phyloP scores from a whole-genome alignment of 2,797 vertebrate genomes.

The Hypotaenidia okinawae region DNA sequence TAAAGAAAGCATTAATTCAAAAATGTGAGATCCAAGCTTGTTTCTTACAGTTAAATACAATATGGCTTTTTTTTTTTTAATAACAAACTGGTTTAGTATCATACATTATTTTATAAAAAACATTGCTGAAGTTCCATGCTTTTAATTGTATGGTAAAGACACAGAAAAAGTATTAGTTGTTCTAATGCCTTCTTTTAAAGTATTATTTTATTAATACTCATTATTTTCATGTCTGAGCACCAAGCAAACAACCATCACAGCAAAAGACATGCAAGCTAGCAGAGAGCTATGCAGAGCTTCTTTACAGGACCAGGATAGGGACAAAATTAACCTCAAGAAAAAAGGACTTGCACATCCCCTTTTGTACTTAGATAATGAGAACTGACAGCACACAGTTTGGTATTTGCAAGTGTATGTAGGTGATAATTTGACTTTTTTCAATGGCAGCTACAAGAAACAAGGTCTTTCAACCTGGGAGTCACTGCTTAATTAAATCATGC shows the following conservation, averaged over 20 bases:
- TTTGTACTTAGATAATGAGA: background rate
- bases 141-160: background rate
- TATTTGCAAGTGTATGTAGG: background rate
- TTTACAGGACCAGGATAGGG: background rate
- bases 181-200: background rate
- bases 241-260: background rate
- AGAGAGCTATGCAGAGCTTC: background rate
- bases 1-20: background rate
- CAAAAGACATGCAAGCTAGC: background rate
- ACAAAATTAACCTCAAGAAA: background rate
- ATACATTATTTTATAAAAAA: background rate
- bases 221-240: background rate
- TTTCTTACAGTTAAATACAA: background rate
- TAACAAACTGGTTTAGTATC: background rate
- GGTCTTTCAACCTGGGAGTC: background rate
- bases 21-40: background rate
- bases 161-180: background rate
- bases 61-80: background rate
- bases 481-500: background rate
- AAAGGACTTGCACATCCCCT: background rate
- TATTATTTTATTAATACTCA: background rate
- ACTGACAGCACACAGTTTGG: background rate
- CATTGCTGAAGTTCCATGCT: background rate
- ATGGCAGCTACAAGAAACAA: background rate
- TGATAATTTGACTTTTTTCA: background rate